Evolutionary conservation across 2,888 invertebrate genomes (phyloP), one percentile per base, ranked within the genome.

Genomic region (Syrista parreyssii): DNA sequence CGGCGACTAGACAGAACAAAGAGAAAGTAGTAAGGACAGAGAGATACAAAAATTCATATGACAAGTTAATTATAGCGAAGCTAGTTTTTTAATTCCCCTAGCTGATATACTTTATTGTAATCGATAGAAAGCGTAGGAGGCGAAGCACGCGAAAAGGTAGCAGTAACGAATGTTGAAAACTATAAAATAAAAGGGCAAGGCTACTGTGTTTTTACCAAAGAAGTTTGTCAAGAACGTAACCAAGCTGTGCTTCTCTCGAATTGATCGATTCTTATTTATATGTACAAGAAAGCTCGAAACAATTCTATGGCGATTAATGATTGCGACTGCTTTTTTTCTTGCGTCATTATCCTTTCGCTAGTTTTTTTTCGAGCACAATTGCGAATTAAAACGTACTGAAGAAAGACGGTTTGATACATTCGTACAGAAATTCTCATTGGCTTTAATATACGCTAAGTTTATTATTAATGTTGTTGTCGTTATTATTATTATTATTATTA

Each of bases 81-180:
- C 55, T 23, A 23, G 23, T 55, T 23, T 55, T 55, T 55, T 23
- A 55, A 55, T 55, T 55, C 55, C 6, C 9, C 23, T 55, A 55
- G 23, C 55, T 9, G 23, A 23, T 55, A 55, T 23, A 55, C 23
- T 55, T 55, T 77, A 78, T 1, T 77, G 81, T n/a, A 80, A 80
- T 79, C 78, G 78, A 78, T 71, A 76, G 76, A 79, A 80, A 81
- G 76, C 78, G 74, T 73, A 12, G 33, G 34, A 68, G 79, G 77
- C 74, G 78, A 74, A 78, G 76, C 75, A 73, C 79, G 68, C 79
- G 76, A 34, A 34, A 75, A 74, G 69, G 55, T 79, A 75, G 79
- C 79, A 80, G 55, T 69, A 33, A 77, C 36, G 68, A 76, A 55
- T 75, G 76, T 77, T 77, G 73, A 80, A 78, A 78, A 78, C 68